Conservation (phyloP, 2,797 vertebrate species). For the Cyprinodon diabolis region DNA sequence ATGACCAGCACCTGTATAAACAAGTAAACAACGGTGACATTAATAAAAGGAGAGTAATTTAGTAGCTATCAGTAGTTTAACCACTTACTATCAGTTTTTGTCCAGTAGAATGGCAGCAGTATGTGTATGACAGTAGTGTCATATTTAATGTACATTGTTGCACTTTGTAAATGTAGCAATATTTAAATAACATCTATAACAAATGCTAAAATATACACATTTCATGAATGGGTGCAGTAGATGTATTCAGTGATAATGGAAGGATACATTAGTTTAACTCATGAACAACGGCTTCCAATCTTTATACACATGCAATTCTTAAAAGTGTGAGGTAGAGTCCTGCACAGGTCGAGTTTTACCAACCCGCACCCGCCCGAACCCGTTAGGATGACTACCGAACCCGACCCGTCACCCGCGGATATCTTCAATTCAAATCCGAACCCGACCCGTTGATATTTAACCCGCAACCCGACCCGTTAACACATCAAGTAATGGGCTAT, state of each 20-base stretch:
- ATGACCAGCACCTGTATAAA: too few species aligned
- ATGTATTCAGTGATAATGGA: background rate
- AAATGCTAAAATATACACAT: background rate
- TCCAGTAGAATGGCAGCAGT: background rate
- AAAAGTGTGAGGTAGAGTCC: background rate
- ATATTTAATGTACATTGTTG: background rate
- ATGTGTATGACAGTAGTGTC: background rate
- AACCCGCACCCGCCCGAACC: too few species aligned
- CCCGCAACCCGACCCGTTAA: too few species aligned
- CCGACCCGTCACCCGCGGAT: too few species aligned
- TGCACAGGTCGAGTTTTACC: too few species aligned
- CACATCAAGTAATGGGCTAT: too few species aligned
- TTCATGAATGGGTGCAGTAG: too few species aligned
- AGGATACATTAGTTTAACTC: background rate
- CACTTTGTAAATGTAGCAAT: background rate
- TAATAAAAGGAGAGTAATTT: conserved; percentile 2
- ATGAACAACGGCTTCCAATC: background rate
- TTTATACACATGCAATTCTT: background rate
- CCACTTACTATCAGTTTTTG: background rate
- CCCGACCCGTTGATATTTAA: too few species aligned
- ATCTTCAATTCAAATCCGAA: too few species aligned
- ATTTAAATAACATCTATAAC: background rate
- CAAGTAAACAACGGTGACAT: background rate
- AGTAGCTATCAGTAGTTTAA: background rate
- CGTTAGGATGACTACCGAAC: too few species aligned